Evolutionary conservation across 2,113 vertebrate genomes (phyloP), one percentile per base, ranked within the genome.

Genomic region (Phodopus roborovskii): DNA sequence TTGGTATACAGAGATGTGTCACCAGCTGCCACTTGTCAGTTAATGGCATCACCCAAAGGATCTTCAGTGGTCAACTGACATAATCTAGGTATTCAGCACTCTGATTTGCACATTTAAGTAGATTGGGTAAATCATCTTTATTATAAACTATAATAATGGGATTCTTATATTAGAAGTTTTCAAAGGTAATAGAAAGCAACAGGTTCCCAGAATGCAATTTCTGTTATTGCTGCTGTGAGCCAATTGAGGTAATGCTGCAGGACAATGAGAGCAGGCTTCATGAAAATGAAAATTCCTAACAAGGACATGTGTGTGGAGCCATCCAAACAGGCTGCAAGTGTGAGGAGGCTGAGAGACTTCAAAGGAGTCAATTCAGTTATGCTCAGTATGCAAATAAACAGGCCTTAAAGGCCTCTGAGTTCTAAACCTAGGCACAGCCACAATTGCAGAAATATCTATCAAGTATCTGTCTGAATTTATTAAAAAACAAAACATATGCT

Each of bases 121-220:
- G 7, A 94, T 68, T 64, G 5, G 26, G 62, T 24, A 58, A 79
- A 64, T 53, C 64, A 17, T 66, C 91, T 96, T 95, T 74, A 94
- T 36, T 36, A 58, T 12, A 84, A 93, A 84, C 24, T 56, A 79
- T 45, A 77, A 73, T 8, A 74, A 79, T 4, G 83, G 56, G 7
- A 56, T 97, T 91, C n/a, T 71, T 93, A 93, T 42, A 75, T 7
- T 28, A 94, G 66, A 86, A 94, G 7, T 64, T 79, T 96, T n/a
- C 78, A 91, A 88, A 33, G 53, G 85, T 58, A 88, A 92, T 60
- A 79, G 83, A 93, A 42, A 84, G 39, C 50, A 91, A 79, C 16
- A 68, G 78, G 70, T 56, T 68, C 36, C 73, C 60, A 13, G 85
- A 77, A 94, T 9, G 4, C 28, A 81, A 15, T 71, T 81, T 95